Evolutionary conservation across 2,113 vertebrate species (phyloP).

Genomic region (Pachyramphus minor): DNA sequence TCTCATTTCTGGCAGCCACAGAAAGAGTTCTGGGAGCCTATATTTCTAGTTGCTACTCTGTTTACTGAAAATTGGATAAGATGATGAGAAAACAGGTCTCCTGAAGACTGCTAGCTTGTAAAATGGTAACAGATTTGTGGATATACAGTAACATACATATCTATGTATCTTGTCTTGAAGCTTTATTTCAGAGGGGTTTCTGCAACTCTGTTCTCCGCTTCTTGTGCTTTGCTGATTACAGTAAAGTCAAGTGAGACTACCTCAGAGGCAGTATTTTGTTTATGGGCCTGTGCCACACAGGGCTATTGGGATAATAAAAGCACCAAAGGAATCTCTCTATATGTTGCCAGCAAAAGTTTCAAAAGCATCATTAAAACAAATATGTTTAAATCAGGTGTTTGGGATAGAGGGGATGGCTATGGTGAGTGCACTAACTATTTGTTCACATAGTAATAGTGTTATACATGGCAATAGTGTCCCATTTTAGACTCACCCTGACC

Average conservation of each 20-base stretch:
- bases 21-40: neutral
- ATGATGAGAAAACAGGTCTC: neutral
- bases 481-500: conserved; percentile 31
- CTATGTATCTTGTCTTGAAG: neutral
- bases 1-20: neutral
- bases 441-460: neutral
- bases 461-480: neutral
- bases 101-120: neutral
- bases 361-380: neutral
- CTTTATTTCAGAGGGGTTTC: neutral
- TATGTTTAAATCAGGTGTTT: neutral
- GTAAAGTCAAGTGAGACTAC: neutral
- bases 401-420: neutral
- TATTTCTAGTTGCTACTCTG: neutral
- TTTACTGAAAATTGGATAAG: neutral
- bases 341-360: neutral
- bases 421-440: neutral
- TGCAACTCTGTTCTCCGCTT: neutral
- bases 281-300: neutral
- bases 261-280: neutral
- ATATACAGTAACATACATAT: neutral
- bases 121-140: neutral
- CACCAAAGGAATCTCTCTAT: neutral
- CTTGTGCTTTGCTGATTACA: neutral
- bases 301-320: neutral